A percentile compares a stretch with the other conserved stretches of the same genome.
These are phyloP conservation scores for Proterorhinus semilunaris DNA, from an alignment of 2,113 vertebrate genomes.

Conservation along the genomic window DNA sequence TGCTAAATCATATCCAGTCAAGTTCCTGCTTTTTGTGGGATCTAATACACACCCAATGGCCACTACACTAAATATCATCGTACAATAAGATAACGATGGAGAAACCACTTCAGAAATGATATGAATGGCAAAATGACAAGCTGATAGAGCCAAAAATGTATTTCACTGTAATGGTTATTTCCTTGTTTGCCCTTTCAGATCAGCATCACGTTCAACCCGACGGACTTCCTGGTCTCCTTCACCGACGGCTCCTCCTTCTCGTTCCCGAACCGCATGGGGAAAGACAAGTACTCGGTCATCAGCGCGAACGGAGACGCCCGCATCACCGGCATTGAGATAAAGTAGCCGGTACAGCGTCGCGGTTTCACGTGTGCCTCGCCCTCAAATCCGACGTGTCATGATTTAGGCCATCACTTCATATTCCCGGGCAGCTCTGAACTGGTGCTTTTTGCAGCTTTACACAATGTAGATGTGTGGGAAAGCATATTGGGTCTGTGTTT, in stretches of 20 bases:
- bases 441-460: too few relatives aligned
- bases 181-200: conserved; percentile 48
- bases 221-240: conserved; percentile 69
- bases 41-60: too few relatives aligned
- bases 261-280: conserved; percentile 75
- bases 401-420: too few relatives aligned
- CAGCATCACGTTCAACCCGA: conserved; percentile 59
- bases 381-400: background rate
- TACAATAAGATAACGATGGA: too few relatives aligned
- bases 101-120: too few relatives aligned
- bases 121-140: too few relatives aligned
- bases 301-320: conserved; percentile 60
- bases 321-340: conserved; percentile 62
- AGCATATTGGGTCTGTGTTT: too few relatives aligned
- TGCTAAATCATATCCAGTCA: too few relatives aligned
- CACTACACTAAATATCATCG: too few relatives aligned
- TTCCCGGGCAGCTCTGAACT: too few relatives aligned
- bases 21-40: too few relatives aligned
- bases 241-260: conserved; percentile 64
- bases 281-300: conserved; percentile 65
- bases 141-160: background rate
- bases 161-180: conserved; percentile 1
- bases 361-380: background rate
- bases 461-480: too few relatives aligned
- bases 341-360: conserved; percentile 47